These are phyloP conservation scores for Ceramica pisi DNA, from an alignment of 2,888 invertebrate genomes.

Conservation along the genomic window DNA sequence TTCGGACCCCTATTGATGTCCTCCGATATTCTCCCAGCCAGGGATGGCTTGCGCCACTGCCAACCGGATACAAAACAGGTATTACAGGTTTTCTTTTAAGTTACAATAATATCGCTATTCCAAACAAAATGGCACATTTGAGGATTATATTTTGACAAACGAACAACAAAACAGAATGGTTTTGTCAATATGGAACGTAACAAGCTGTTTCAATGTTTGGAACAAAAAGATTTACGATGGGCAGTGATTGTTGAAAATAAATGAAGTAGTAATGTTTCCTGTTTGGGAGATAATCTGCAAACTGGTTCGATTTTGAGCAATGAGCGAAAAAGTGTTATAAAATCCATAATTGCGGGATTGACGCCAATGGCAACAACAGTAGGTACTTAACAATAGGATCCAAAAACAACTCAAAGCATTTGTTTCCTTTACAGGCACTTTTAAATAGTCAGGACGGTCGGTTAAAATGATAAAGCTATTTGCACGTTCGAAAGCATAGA, in stretches of 20 bases:
- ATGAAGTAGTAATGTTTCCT: conserved; percentile 44
- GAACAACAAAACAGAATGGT: conserved; percentile 18
- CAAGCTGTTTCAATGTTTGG: conserved; percentile 19
- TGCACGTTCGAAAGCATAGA: no score
- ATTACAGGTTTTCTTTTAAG: conserved; percentile 56
- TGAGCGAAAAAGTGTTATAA: background rate
- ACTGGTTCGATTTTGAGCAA: conserved; percentile 45
- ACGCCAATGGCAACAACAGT: background rate
- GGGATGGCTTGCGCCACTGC: conserved; percentile 32
- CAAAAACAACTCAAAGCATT: no score
- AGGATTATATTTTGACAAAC: conserved; percentile 58
- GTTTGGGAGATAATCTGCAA: conserved; percentile 50
- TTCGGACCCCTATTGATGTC: conserved; percentile 32
- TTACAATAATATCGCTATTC: conserved; percentile 26
- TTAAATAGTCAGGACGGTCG: no score
- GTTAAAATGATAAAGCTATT: no score
- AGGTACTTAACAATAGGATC: background rate
- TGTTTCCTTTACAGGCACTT: no score
- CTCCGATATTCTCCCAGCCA: conserved; percentile 27
- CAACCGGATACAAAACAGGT: conserved; percentile 54
- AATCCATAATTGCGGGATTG: conserved; percentile 23
- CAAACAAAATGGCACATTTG: conserved; percentile 39
- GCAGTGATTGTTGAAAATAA: conserved; percentile 36
- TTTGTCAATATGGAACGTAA: conserved; percentile 9
- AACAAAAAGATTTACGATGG: conserved; percentile 46